Percentiles rank a stretch among this genome's conserved stretches.
These are phyloP conservation scores for Sminthurinus signatus DNA, from an alignment of 1,140 invertebrate genomes.

Conservation along the genomic window DNA sequence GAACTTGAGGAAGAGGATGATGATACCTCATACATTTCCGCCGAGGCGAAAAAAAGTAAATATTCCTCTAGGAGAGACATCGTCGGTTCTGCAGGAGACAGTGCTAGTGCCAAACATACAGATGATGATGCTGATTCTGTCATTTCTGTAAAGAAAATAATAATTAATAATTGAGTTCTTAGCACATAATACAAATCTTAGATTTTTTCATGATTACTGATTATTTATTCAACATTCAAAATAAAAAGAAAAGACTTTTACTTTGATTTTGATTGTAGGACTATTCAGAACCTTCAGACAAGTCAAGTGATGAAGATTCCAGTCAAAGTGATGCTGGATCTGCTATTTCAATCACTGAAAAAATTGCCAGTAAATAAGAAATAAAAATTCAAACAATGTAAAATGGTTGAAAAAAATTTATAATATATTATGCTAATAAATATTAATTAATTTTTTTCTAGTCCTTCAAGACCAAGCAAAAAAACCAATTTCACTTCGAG, in stretches of 20 bases:
- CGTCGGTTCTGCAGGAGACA: too few species aligned
- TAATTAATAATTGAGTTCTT: background rate
- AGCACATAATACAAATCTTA: background rate
- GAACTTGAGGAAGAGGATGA: slow-evolving; percentile 2
- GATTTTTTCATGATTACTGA: background rate
- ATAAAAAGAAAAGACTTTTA: too few species aligned
- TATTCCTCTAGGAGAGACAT: too few species aligned
- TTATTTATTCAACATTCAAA: too few species aligned
- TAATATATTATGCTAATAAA: background rate
- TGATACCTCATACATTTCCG: background rate
- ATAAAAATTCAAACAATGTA: background rate
- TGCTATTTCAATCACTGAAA: slow-evolving; percentile 10
- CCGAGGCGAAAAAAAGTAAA: background rate
- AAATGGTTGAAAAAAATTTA: background rate
- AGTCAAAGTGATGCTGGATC: background rate
- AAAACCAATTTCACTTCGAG: slow-evolving; percentile 12
- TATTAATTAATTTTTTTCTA: background rate
- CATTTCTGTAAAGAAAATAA: background rate
- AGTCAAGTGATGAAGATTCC: background rate
- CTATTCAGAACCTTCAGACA: background rate
- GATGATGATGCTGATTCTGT: background rate
- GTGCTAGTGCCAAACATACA: too few species aligned
- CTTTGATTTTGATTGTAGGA: background rate
- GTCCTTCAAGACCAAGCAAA: slow-evolving; percentile 13
- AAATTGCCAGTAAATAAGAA: slow-evolving; percentile 5